Conservation (phyloP, 2,797 vertebrate genomes). For the Pangasius macronema region DNA sequence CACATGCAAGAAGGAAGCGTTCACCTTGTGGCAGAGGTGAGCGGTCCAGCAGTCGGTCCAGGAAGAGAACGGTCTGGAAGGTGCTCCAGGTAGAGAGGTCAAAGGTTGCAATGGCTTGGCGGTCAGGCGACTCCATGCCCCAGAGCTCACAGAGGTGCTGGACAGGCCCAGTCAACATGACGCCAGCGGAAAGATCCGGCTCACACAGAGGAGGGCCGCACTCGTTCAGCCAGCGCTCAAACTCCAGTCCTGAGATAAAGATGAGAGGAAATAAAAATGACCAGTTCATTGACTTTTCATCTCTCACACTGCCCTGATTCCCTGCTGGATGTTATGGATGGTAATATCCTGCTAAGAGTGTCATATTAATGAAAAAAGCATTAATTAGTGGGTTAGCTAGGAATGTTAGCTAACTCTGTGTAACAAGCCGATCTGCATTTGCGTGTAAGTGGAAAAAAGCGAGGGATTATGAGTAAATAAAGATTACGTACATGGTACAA, state of each 20-base stretch:
- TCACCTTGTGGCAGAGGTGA: conserved; percentile 84
- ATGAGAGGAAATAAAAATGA: background rate
- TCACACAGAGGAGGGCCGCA: conserved; percentile 88
- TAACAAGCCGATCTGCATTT: background rate
- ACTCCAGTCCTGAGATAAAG: conserved; percentile 83
- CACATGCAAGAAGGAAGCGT: background rate
- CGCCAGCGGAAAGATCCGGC: conserved; percentile 90
- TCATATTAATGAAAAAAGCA: background rate
- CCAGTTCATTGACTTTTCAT: background rate
- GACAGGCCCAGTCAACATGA: conserved; percentile 82
- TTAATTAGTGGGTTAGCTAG: background rate
- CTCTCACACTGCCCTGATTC: background rate
- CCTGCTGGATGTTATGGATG: background rate
- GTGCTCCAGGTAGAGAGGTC: conserved; percentile 92
- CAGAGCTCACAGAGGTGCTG: conserved; percentile 88
- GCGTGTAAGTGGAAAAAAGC: background rate
- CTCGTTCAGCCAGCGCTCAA: conserved; percentile 88
- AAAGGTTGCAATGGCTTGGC: conserved; percentile 70
- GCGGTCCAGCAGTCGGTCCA: conserved; percentile 90
- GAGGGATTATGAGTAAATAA: background rate
- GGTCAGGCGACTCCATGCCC: conserved; percentile 77
- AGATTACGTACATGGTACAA: background rate
- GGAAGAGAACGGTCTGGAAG: conserved; percentile 92
- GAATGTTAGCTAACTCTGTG: too few relatives aligned
- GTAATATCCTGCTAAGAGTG: background rate